A percentile compares a stretch with the other conserved stretches of the same genome.
Conservation (phyloP, 1,140 invertebrate genomes). For the Bombus polaris region DNA sequence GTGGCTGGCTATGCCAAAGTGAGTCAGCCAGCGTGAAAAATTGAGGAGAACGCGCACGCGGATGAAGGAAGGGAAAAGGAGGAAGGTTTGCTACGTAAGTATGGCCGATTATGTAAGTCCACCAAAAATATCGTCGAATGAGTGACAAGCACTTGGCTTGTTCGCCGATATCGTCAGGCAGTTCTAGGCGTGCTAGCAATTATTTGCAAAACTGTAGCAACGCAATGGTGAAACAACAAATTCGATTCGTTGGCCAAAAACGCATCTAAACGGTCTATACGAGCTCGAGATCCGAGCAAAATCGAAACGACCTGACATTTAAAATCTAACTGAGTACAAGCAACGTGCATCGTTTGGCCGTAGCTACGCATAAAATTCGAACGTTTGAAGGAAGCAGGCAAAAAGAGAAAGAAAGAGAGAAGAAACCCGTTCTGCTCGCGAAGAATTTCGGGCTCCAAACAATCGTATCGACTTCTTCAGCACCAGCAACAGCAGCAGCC, state of each 20-base stretch:
- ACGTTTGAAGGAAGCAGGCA: not conserved
- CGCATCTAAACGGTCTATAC: not conserved
- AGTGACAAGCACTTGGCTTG: slow-evolving; percentile 77
- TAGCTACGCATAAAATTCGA: slow-evolving; percentile 5
- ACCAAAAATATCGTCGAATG: slow-evolving; percentile 77
- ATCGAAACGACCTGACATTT: slow-evolving; percentile 8
- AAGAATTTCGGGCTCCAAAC: slow-evolving; percentile 11
- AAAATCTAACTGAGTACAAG: not conserved
- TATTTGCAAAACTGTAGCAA: slow-evolving; percentile 36
- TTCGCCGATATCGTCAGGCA: slow-evolving; percentile 65
- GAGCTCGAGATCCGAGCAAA: not conserved
- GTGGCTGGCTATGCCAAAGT: slow-evolving; percentile 36
- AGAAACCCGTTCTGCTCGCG: not conserved
- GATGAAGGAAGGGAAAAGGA: slow-evolving; percentile 38
- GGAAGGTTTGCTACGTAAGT: slow-evolving; percentile 37
- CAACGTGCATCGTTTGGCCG: too few relatives aligned
- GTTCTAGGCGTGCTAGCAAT: slow-evolving; percentile 65
- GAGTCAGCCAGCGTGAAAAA: slow-evolving; percentile 64
- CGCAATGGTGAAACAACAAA: slow-evolving; percentile 6
- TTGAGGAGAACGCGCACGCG: slow-evolving; percentile 11
- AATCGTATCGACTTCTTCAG: slow-evolving; percentile 22
- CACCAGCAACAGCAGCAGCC: not conserved
- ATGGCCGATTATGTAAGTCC: slow-evolving; percentile 72
- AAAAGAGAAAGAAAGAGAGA: not conserved
- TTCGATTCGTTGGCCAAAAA: slow-evolving; percentile 44